Conservation (phyloP, 1,140 invertebrate species). For the Aphis gossypii region DNA sequence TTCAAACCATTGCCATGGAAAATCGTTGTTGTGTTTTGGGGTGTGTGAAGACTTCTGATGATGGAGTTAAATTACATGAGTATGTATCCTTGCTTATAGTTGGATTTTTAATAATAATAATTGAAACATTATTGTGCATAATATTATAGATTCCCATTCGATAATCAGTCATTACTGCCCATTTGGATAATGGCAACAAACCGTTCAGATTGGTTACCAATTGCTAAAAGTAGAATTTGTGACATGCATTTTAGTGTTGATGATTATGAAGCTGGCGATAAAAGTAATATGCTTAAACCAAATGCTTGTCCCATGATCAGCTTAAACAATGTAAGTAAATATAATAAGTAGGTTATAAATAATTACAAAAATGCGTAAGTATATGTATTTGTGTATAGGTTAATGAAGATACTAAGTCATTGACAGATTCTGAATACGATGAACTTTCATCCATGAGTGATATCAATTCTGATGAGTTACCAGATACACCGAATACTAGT, state of each 20-base stretch:
- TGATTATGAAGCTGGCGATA: background rate
- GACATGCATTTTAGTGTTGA: background rate
- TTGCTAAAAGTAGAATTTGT: background rate
- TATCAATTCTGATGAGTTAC: background rate
- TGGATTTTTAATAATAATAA: background rate
- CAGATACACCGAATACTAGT: background rate
- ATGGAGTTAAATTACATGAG: background rate
- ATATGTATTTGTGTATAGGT: background rate
- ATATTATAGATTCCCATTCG: background rate
- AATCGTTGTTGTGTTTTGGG: constrained; percentile 28
- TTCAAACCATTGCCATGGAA: background rate
- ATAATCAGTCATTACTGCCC: background rate
- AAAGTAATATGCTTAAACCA: background rate
- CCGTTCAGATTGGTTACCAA: background rate
- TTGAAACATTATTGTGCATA: background rate
- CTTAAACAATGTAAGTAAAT: background rate
- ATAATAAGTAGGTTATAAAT: background rate
- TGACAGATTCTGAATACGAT: background rate
- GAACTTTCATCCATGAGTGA: background rate
- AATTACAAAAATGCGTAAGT: background rate
- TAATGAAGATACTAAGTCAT: background rate
- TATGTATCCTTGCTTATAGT: background rate
- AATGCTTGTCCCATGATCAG: background rate
- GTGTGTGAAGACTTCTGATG: background rate
- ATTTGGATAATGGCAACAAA: constrained; percentile 30